These are phyloP conservation scores for Manduca sexta DNA, from an alignment of 1,140 invertebrate species.

Conservation along the genomic window DNA sequence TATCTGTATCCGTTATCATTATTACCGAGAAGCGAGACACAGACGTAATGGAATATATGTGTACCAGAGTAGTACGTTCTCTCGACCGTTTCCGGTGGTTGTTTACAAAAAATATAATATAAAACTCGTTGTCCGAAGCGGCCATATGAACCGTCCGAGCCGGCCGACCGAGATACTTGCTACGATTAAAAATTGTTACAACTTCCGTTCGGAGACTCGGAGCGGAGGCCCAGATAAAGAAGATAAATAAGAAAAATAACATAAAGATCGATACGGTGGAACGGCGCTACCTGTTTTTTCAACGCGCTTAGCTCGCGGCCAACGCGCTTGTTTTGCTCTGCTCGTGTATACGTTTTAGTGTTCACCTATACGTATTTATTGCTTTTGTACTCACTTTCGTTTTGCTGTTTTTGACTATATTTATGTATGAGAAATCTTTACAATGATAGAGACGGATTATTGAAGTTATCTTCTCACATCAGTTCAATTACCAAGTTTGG, in stretches of 20 bases:
- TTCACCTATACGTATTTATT: background rate
- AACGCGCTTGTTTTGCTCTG: conserved; percentile 26
- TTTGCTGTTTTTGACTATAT: background rate
- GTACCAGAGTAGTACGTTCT: conserved; percentile 53
- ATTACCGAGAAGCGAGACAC: conserved; percentile 50
- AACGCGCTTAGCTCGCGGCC: conserved; percentile 46
- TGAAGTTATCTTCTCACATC: too few species aligned
- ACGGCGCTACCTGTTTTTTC: conserved; percentile 70
- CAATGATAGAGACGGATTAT: too few species aligned
- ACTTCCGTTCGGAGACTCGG: conserved; percentile 66
- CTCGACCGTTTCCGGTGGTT: conserved; percentile 62
- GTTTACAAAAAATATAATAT: conserved; percentile 60
- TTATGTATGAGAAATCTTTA: too few species aligned
- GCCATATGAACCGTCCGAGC: conserved; percentile 48
- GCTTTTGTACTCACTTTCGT: background rate
- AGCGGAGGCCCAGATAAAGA: conserved; percentile 63
- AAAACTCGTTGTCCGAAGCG: conserved; percentile 51
- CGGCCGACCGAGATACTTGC: conserved; percentile 62
- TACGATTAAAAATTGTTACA: conserved; percentile 72
- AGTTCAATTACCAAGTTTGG: too few species aligned
- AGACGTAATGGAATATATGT: conserved; percentile 66
- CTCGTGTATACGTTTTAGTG: background rate
- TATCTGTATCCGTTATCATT: conserved; percentile 56
- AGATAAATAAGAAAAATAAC: conserved; percentile 70
- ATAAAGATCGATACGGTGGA: conserved; percentile 68